A percentile compares a stretch with the other conserved stretches of the same genome.
Evolutionary conservation across 2,797 vertebrate species (phyloP).

Genomic region (Phylloscopus collybita): DNA sequence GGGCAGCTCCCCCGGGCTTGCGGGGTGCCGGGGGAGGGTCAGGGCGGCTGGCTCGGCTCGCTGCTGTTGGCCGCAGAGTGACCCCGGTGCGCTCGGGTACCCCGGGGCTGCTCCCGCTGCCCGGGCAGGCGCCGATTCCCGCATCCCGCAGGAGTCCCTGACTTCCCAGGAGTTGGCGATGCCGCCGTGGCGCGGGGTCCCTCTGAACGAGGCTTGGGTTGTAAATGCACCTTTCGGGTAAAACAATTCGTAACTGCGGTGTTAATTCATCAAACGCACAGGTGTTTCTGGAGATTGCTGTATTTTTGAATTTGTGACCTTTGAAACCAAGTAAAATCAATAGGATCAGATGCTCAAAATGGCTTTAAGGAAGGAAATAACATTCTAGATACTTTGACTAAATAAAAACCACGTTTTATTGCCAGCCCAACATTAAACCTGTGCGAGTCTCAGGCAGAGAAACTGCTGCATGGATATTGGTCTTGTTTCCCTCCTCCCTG

Average conservation of each 20-base stretch:
- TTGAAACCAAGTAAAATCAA: not conserved
- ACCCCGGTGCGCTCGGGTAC: too few relatives aligned
- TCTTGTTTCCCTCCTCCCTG: not conserved
- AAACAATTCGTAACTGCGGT: fast-evolving
- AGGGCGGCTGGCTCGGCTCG: not conserved
- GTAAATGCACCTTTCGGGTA: not conserved
- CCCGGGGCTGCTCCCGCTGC: not conserved
- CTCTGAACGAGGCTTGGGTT: not conserved
- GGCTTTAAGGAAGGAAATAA: not conserved
- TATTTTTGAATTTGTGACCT: not conserved
- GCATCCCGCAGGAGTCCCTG: not conserved
- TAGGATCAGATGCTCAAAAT: not conserved
- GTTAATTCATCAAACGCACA: too few relatives aligned
- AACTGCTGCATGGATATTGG: fast-evolving
- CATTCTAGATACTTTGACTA: not conserved
- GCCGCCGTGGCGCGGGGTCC: too few relatives aligned
- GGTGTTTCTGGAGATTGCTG: fast-evolving
- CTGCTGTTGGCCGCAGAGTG: not conserved
- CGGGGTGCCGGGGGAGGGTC: not conserved
- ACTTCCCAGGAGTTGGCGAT: fast-evolving
- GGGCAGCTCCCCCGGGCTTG: too few relatives aligned
- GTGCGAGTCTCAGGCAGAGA: not conserved
- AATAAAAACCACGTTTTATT: not conserved
- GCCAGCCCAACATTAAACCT: fast-evolving
- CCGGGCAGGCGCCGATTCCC: not conserved